Evolutionary conservation across 1,140 invertebrate species (phyloP).

Genomic region (Portunus trituberculatus): DNA sequence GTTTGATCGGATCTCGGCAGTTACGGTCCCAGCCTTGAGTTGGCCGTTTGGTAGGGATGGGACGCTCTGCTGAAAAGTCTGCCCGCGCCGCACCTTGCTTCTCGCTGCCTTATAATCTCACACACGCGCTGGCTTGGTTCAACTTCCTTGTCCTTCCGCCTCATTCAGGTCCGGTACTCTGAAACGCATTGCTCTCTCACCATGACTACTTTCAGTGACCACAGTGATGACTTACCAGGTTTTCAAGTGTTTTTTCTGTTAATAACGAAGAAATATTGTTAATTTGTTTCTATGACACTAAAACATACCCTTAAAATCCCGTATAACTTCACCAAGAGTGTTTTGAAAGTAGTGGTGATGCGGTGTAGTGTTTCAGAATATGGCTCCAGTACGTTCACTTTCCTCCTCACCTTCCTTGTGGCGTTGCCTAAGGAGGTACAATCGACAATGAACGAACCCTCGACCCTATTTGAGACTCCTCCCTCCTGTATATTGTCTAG

Average conservation of each 20-base stretch:
- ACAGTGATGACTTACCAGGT: too few relatives aligned
- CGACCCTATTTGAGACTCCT: not conserved
- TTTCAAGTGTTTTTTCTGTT: not conserved
- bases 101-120: not conserved
- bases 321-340: too few relatives aligned
- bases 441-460: not conserved
- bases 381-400: not conserved
- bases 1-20: conserved; percentile 67
- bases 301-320: too few relatives aligned
- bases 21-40: conserved; percentile 51
- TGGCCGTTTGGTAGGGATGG: conserved; percentile 57
- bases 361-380: too few relatives aligned
- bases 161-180: too few relatives aligned
- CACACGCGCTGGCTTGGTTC: too few relatives aligned
- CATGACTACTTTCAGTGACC: too few relatives aligned
- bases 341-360: too few relatives aligned
- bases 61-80: not conserved
- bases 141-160: too few relatives aligned
- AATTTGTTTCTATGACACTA: too few relatives aligned
- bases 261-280: too few relatives aligned
- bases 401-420: not conserved
- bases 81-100: not conserved
- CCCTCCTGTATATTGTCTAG: not conserved
- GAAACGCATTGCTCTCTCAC: not conserved
- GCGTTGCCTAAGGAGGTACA: not conserved